phyloP scores from a whole-genome alignment of 1,140 invertebrate species.

The Drosophila pectinifera region DNA sequence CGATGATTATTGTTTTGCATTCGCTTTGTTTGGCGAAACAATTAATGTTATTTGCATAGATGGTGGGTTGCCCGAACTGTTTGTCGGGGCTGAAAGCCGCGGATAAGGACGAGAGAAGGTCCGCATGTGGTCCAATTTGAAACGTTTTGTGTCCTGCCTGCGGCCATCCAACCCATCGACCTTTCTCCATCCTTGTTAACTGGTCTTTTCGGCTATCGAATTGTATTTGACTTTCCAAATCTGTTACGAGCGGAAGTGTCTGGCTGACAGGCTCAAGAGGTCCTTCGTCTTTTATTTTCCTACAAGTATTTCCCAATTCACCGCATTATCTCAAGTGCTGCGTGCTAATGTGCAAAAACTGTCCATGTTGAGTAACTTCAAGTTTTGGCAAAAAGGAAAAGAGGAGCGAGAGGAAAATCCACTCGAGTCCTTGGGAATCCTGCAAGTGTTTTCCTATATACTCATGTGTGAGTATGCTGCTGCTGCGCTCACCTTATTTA shows the following conservation, averaged over 20 bases:
- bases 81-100: background rate
- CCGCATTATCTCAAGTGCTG: slow-evolving; percentile 69
- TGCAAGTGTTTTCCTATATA: slow-evolving; percentile 44
- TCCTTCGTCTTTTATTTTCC: slow-evolving; percentile 23
- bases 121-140: slow-evolving; percentile 66
- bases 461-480: slow-evolving; percentile 43
- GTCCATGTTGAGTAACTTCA: slow-evolving; percentile 52
- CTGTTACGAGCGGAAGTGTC: slow-evolving; percentile 52
- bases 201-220: slow-evolving; percentile 67
- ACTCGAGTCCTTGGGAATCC: slow-evolving; percentile 69
- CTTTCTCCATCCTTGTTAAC: slow-evolving; percentile 40
- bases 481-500: slow-evolving; percentile 60
- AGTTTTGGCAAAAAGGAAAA: slow-evolving; percentile 18
- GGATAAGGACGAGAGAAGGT: slow-evolving; percentile 22
- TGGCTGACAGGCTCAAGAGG: slow-evolving; percentile 68
- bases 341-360: slow-evolving; percentile 78
- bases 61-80: slow-evolving; percentile 43
- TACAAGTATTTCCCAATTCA: slow-evolving; percentile 32
- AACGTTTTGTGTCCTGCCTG: slow-evolving; percentile 27
- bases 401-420: slow-evolving; percentile 8
- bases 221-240: slow-evolving; percentile 80
- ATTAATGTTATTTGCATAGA: slow-evolving; percentile 83
- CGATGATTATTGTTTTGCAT: slow-evolving; percentile 61
- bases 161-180: slow-evolving; percentile 36
- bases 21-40: slow-evolving; percentile 76